A percentile compares a stretch with the other conserved stretches of the same genome.
phyloP scores from a whole-genome alignment of 2,888 invertebrate species.

The Proisotoma minuta region DNA sequence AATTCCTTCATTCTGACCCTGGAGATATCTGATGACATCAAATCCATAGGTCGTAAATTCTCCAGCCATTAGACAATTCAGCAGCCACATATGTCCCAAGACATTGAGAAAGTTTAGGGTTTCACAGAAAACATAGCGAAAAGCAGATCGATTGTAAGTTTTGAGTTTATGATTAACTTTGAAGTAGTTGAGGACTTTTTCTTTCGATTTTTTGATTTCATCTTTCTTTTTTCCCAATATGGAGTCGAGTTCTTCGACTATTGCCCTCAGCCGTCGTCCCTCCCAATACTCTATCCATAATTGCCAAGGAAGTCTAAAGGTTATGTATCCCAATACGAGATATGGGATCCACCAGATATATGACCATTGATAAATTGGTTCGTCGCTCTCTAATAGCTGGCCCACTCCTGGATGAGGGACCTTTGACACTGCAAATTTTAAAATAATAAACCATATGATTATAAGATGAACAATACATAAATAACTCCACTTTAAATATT shows the following conservation, averaged over 20 bases:
- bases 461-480: background rate
- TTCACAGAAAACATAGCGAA: slow-evolving; percentile 1
- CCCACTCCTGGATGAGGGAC: background rate
- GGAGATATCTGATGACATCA: background rate
- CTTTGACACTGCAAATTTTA: background rate
- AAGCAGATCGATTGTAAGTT: background rate
- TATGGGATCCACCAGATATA: background rate
- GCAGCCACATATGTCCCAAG: background rate
- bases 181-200: background rate
- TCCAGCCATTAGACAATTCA: background rate
- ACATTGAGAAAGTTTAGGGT: background rate
- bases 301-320: background rate
- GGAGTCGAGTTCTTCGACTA: background rate
- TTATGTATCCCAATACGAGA: background rate
- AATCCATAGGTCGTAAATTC: background rate
- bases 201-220: background rate
- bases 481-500: background rate
- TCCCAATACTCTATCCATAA: background rate
- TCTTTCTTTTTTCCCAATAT: background rate
- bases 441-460: background rate
- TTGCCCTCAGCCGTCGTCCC: background rate
- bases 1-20: background rate
- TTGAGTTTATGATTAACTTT: background rate
- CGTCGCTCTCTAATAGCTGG: background rate
- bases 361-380: background rate